Evolutionary conservation across 2,888 invertebrate species (phyloP).

Genomic region (Dasypogon diadema): DNA sequence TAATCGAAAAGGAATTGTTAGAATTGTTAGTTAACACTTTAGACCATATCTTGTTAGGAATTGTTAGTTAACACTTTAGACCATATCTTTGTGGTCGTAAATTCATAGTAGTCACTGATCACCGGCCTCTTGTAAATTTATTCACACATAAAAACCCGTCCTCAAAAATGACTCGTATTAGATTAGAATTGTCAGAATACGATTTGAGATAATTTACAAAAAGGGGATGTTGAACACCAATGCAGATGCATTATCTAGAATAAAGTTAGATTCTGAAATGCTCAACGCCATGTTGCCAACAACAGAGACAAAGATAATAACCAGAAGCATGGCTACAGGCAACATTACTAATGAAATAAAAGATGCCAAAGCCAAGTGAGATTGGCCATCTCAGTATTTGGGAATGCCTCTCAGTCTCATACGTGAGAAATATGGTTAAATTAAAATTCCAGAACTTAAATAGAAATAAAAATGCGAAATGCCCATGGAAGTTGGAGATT

Average conservation of each 20-base stretch:
- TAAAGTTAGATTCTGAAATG: too few relatives aligned
- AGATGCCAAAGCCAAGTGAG: not conserved
- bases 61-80: too few relatives aligned
- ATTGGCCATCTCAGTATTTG: constrained; percentile 5
- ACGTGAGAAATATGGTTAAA: not conserved
- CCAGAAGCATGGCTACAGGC: not conserved
- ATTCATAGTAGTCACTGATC: constrained; percentile 60
- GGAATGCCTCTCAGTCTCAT: constrained; percentile 18
- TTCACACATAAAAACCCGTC: constrained; percentile 58
- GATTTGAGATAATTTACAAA: constrained; percentile 56
- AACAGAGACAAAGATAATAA: too few relatives aligned
- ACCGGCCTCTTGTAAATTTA: constrained; percentile 58
- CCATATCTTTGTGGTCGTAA: constrained; percentile 58
- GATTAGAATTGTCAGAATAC: constrained; percentile 59
- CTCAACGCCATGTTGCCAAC: too few relatives aligned
- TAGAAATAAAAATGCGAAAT: too few relatives aligned
- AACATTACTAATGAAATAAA: not conserved
- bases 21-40: constrained; percentile 58
- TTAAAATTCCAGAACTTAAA: not conserved
- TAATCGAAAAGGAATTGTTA: constrained; percentile 59
- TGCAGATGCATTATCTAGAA: too few relatives aligned
- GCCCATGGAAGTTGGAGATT: too few relatives aligned
- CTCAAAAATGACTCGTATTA: constrained; percentile 59
- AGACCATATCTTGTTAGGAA: constrained; percentile 60
- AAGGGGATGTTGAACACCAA: constrained; percentile 44